Evolutionary conservation across 2,113 vertebrate genomes (phyloP), one percentile per base, ranked within the genome.

Genomic region (Dendrocopos noguchii): DNA sequence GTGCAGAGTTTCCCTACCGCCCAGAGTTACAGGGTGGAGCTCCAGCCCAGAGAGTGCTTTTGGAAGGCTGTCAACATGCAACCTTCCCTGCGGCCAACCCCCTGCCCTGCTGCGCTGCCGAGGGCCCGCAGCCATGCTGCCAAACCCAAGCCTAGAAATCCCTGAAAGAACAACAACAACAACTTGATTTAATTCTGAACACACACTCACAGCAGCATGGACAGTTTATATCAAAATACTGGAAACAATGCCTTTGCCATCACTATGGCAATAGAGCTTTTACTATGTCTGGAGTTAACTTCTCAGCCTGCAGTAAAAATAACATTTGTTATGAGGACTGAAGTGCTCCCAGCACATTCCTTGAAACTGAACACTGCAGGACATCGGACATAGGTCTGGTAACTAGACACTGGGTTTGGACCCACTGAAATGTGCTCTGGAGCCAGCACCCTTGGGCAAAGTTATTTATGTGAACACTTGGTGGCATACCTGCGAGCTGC

Each of bases 341-440:
- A 74, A 86, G 83, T 1, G 15, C 46, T 79, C 85, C 78, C 87
- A 90, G 66, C 0, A 3, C 17, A 5, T 36, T 84, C 80, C 34
- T 95, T 95, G 93, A 95, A 94, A 96, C 78, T 8, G 39, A 93
- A 94, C 83, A 66, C 94, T 61, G 65, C 27, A 3, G 85, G 75
- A 87, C 85, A 87, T 71, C 0, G 25, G 60, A 56, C 15, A 0
- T 67, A 42, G 47, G 22, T 21, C 88, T 57, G 66, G 96, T 93
- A 96, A 96, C 88, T 14, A 61, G 94, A 97, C 84, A 91, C 93
- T 72, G 71, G 20, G 4, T 72, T 78, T 92, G 90, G 92, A 95
- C 61, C 74, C 61, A 33, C 71, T 73, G 83, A 67, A 83, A 95
- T 77, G 91, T 10, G 22, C 36, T 61, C 63, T 21, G 2, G 17